Evolutionary conservation across 2,888 invertebrate genomes (phyloP), one percentile per base, ranked within the genome.

Genomic region (Hemithea aestivaria): DNA sequence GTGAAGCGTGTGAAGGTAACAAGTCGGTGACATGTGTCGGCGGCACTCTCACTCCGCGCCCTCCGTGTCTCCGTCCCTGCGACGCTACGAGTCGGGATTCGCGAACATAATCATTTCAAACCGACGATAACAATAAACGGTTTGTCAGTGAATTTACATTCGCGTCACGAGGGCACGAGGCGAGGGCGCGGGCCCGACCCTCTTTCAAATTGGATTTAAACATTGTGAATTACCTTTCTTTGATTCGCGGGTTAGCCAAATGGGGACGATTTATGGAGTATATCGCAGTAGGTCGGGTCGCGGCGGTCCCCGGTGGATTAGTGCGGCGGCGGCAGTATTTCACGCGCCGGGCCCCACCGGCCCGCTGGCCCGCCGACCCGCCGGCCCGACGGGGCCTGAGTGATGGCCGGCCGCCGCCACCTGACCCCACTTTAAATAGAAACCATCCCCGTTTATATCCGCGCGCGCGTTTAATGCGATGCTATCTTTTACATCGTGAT

Each of bases 181-280:
- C 51, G 52, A 50, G 45, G 59, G 62, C n/a, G n/a, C n/a, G n/a
- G n/a, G n/a, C n/a, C n/a, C n/a, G n/a, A 56, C 47, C 49, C 48
- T 62, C 57, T 61, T 58, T 67, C 64, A 76, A 81, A 82, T 80
- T 79, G 78, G 79, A 79, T 81, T 81, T 80, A 81, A 80, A 80
- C 81, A 77, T 80, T 77, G 77, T 72, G 81, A 81, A 82, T 81
- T 81, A 80, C 81, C 73, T 78, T 73, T 73, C 75, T 78, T 80
- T 78, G 80, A 79, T 81, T 82, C 80, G 78, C 78, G 80, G 82
- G 79, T 74, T 77, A 76, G 75, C 73, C 78, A 73, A 77, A 77
- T 71, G 79, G 81, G 79, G 77, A 78, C 78, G 77, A 82, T 81
- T 80, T 79, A 81, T 81, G 72, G 74, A 73, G 70, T 62, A 28